Base-by-base conservation (phyloP, 2,797 vertebrate species). In the Hippoglossus hippoglossus region DNA sequence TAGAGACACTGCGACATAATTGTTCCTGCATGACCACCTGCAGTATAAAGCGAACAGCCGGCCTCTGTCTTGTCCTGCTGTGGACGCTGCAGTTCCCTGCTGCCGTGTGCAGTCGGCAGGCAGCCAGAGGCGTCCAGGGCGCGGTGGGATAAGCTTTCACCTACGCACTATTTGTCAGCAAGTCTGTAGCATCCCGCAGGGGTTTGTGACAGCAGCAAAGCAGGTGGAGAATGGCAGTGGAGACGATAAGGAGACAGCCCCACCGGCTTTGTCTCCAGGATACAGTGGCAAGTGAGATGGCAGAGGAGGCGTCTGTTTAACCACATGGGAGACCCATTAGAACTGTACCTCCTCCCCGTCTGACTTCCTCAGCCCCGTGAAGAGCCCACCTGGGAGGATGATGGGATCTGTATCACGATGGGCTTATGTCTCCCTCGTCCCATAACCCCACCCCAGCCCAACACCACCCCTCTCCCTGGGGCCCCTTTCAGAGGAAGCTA, bases 181-280 rank as follows among this genome's bases (percentile, higher is more conserved):
- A 82, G 75, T 34, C 61, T 68, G 75, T 13, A 67, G 80, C 47
- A 36, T 87, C 86, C 90, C 70, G 7, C 63, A 39, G 36, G 83
- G 80, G 68, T 57, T 71, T 69, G 79, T 64, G 31, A 60, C 56
- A 69, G 82, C 72, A 80, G 70, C 31, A 59, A 77, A 66, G 69
- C 75, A 87, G 71, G 67, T 76, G 71, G 19, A 71, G 63, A 78
- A 47, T 3, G 55, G 72, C 51, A 73, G 73, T 64, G 66, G 70
- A 74, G 47, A 60, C 28, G 46, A 49, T 52, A 36, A 57, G 65
- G 34, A 59, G 59, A 83, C 87, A 70, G 81, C 86, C 86, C 73
- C 67, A 31, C 64, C 34, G 79, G 82, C 54, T 84, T 80, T 78
- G 91, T 94, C 88, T 93, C 93, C 65, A 91, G 88, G 92, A 93